Conservation (phyloP, 1,140 invertebrate species). For the Odontomachus brunneus region DNA sequence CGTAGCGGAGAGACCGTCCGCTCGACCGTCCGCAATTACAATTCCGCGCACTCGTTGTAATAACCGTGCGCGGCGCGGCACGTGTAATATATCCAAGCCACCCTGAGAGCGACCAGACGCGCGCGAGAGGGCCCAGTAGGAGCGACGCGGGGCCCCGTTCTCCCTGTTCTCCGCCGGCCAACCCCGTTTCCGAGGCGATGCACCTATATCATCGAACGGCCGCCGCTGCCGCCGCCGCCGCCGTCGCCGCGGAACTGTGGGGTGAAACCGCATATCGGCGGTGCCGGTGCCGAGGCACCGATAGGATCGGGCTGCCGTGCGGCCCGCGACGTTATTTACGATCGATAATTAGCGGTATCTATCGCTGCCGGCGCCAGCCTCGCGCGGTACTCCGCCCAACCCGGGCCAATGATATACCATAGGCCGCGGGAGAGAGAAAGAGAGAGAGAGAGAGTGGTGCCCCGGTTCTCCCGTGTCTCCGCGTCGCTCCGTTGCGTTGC, state of each 20-base stretch:
- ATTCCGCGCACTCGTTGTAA: conserved; percentile 64
- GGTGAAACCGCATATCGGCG: conserved; percentile 48
- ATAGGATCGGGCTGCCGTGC: conserved; percentile 77
- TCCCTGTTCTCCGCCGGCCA: conserved; percentile 56
- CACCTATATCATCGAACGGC: conserved; percentile 74
- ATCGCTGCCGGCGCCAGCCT: conserved; percentile 84
- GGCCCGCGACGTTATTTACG: conserved; percentile 82
- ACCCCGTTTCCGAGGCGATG: conserved; percentile 66
- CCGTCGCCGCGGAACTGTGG: conserved; percentile 60
- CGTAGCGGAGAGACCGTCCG: not conserved
- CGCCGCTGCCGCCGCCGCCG: not conserved
- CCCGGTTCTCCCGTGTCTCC: conserved; percentile 35
- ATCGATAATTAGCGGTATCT: conserved; percentile 86
- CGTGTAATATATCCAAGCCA: conserved; percentile 74
- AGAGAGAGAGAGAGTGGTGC: conserved; percentile 11
- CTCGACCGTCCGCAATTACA: conserved; percentile 67
- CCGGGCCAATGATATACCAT: conserved; percentile 73
- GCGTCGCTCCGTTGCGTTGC: conserved; percentile 28
- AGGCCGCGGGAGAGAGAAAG: conserved; percentile 31
- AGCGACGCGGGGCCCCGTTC: conserved; percentile 28
- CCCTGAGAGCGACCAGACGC: conserved; percentile 60
- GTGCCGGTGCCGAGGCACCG: conserved; percentile 61
- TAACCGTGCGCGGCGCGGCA: conserved; percentile 64
- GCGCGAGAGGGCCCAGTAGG: conserved; percentile 13
- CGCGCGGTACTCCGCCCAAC: conserved; percentile 75